phyloP scores from a whole-genome alignment of 2,113 vertebrate genomes.

The Tupaia chinensis region DNA sequence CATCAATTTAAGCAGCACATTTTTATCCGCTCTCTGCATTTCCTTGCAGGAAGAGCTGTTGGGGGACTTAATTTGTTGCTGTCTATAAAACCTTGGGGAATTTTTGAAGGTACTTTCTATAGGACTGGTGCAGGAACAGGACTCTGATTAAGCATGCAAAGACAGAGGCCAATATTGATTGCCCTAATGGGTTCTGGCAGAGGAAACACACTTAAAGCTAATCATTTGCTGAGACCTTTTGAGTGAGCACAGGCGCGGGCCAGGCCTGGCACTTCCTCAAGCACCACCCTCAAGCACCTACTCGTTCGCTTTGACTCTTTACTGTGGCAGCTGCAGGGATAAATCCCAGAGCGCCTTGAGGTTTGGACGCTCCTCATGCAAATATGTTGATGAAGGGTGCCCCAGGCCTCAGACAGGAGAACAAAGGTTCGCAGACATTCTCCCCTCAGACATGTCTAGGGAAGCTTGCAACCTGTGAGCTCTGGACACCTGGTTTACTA shows the following conservation, averaged over 20 bases:
- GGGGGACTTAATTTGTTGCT: conserved; percentile 25
- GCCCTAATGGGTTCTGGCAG: conserved; percentile 64
- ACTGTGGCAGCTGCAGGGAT: conserved; percentile 18
- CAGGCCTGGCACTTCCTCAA: conserved; percentile 35
- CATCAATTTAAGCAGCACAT: neutral
- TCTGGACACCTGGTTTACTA: neutral
- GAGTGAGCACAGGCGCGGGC: neutral
- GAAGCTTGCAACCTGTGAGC: neutral
- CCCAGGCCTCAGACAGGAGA: neutral
- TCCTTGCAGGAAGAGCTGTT: neutral
- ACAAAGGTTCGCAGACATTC: neutral
- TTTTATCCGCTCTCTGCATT: neutral
- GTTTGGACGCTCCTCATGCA: neutral
- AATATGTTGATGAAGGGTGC: neutral
- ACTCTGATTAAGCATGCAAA: conserved; percentile 54
- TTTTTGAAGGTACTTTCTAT: conserved; percentile 45
- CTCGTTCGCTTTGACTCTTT: neutral
- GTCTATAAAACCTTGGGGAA: conserved; percentile 32
- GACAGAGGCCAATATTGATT: conserved; percentile 58
- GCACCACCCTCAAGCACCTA: conserved; percentile 41
- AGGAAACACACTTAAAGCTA: conserved; percentile 7
- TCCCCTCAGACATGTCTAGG: neutral
- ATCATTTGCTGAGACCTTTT: conserved; percentile 52
- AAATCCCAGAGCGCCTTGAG: neutral
- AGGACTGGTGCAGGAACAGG: neutral